Evolutionary conservation across 2,113 vertebrate species (phyloP), one percentile per base, ranked within the genome.

Genomic region (Dipodomys merriami): DNA sequence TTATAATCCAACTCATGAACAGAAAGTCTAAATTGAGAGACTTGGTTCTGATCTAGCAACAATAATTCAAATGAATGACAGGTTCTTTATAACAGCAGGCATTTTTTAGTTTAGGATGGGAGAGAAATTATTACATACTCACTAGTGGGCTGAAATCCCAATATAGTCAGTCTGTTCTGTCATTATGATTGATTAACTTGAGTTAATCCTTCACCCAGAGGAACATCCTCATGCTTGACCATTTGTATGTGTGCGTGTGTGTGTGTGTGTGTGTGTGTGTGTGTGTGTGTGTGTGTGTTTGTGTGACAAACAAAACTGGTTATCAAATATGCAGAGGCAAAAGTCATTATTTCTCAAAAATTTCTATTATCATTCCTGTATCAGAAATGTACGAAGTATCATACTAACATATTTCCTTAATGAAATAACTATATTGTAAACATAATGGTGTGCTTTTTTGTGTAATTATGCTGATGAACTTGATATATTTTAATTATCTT

Each of bases 31-130:
- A 84, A 30, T 16, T 92, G 3, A 10, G 60, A 30, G 7, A 76
- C 1, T 64, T n/a, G 30, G 18, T 77, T 80, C 64, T 86, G 35
- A 53, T 67, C 6, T 18, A 46, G 5, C 13, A 78, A 53, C 0
- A 65, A 5, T 18, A 79, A 88, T 9, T 23, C 2, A 2, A 78
- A 39, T 29, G 16, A 91, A 69, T 82, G 18, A 19, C 2, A 65
- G 30, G 4, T 53, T 72, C 35, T 72, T 67, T 30, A 87, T 23
- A 80, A 6, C 19, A 83, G 13, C 23, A 8, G 16, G 3, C 18
- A 60, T 74, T 79, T 74, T 74, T 86, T 92, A 33, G 60, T 94
- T 35, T 18, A 91, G 25, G n/a, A 84, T 74, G n/a, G 13, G 7
- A 81, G 19, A 53, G 1, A 90, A 62, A 6, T 62, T 15, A 88